Conservation (phyloP, 2,797 vertebrate genomes). For the Linurgus olivaceus region DNA sequence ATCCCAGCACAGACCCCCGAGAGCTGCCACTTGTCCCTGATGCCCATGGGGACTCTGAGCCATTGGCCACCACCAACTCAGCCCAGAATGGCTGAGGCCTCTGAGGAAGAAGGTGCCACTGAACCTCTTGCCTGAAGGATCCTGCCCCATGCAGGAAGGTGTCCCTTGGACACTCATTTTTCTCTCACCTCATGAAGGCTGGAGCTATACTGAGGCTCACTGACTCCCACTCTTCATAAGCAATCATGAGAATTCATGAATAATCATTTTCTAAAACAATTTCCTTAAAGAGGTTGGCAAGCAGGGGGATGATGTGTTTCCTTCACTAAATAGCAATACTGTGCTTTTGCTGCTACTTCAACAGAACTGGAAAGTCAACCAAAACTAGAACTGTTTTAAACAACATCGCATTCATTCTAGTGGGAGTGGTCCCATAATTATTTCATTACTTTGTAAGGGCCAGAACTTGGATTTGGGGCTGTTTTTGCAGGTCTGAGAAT, state of each 20-base stretch:
- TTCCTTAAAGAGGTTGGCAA: background rate
- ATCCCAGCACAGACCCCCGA: background rate
- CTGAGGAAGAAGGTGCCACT: background rate
- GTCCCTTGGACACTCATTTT: background rate
- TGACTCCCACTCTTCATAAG: background rate
- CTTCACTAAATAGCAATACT: background rate
- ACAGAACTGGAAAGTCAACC: background rate
- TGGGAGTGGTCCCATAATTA: background rate
- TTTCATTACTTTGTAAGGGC: background rate
- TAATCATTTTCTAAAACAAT: background rate
- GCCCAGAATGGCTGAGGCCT: background rate
- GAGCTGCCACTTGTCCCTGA: background rate
- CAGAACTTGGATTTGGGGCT: background rate
- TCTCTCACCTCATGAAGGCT: accelerated
- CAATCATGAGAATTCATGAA: background rate
- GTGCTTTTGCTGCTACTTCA: background rate
- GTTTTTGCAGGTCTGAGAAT: background rate
- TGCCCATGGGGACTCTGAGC: background rate
- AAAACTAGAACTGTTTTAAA: background rate
- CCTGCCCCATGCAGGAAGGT: background rate
- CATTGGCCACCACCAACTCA: background rate
- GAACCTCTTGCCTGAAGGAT: background rate
- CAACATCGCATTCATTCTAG: background rate
- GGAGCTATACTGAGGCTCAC: background rate
- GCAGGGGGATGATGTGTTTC: background rate